These are phyloP conservation scores for Drosophila ogumai DNA, from an alignment of 1,140 invertebrate species.

Conservation along the genomic window DNA sequence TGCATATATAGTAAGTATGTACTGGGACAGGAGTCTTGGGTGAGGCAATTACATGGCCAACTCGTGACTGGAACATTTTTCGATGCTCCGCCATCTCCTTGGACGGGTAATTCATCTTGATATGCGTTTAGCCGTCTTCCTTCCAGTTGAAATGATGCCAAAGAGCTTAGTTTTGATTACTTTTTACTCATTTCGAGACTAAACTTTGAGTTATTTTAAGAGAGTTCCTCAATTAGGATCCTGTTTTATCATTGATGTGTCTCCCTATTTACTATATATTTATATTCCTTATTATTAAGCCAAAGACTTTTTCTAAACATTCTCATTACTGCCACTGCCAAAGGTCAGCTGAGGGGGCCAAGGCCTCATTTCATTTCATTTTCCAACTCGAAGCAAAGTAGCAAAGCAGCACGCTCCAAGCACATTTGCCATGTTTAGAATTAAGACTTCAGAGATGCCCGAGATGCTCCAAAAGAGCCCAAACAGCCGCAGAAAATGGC, in stretches of 20 bases:
- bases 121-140: conserved; percentile 16
- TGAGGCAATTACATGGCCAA: conserved; percentile 19
- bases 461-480: conserved; percentile 45
- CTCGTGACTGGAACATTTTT: conserved; percentile 32
- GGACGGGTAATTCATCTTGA: conserved; percentile 18
- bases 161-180: conserved; percentile 6
- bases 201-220: background rate
- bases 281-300: too few species aligned
- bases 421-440: conserved; percentile 81
- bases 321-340: conserved; percentile 56
- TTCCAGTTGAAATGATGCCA: background rate
- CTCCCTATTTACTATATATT: background rate
- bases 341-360: conserved; percentile 68
- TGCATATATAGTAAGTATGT: background rate
- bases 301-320: background rate
- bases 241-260: too few species aligned
- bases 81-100: conserved; percentile 1
- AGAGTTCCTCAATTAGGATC: too few species aligned
- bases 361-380: conserved; percentile 59
- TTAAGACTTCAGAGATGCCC: conserved; percentile 70
- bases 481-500: conserved; percentile 35
- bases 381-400: conserved; percentile 52
- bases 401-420: conserved; percentile 69
- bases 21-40: conserved; percentile 1
- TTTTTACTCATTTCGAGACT: background rate